These are phyloP conservation scores for Xenotilapia caudafasciata DNA, from an alignment of 2,113 vertebrate species.

Conservation along the genomic window DNA sequence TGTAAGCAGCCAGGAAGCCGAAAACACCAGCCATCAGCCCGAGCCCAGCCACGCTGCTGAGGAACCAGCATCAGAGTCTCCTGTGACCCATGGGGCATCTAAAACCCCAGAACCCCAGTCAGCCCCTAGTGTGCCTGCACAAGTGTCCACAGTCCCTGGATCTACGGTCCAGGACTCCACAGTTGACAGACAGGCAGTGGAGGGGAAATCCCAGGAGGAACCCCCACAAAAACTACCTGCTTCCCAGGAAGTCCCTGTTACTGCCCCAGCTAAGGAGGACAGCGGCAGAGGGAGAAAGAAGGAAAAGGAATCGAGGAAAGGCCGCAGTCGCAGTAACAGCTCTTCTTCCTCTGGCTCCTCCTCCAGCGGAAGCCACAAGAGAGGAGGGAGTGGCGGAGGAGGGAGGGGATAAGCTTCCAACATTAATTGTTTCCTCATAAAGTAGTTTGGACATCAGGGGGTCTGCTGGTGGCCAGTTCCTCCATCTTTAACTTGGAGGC, in stretches of 20 bases:
- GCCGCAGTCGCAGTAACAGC: slow-evolving; percentile 74
- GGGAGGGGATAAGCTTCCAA: slow-evolving; percentile 44
- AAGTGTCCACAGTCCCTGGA: not conserved
- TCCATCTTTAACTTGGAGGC: not conserved
- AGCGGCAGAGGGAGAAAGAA: slow-evolving; percentile 60
- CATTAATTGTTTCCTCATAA: not conserved
- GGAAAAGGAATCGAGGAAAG: slow-evolving; percentile 72
- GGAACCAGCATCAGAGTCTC: not conserved
- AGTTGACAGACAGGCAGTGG: not conserved
- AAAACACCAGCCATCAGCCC: not conserved
- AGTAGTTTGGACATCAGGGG: not conserved
- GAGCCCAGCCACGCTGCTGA: not conserved
- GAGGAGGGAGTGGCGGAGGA: slow-evolving; percentile 79
- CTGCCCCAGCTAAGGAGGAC: not conserved
- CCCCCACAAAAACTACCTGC: not conserved
- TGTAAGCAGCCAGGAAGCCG: not conserved
- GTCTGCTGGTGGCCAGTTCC: not conserved
- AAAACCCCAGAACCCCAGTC: not conserved
- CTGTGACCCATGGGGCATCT: not conserved
- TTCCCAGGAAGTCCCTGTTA: not conserved
- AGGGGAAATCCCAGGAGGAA: not conserved
- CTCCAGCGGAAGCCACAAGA: slow-evolving; percentile 84
- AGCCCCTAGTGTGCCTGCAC: not conserved
- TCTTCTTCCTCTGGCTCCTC: slow-evolving; percentile 77
- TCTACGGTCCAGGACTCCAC: not conserved